Evolutionary conservation across 2,888 invertebrate genomes (phyloP).

Genomic region (Xiphydria camelus): DNA sequence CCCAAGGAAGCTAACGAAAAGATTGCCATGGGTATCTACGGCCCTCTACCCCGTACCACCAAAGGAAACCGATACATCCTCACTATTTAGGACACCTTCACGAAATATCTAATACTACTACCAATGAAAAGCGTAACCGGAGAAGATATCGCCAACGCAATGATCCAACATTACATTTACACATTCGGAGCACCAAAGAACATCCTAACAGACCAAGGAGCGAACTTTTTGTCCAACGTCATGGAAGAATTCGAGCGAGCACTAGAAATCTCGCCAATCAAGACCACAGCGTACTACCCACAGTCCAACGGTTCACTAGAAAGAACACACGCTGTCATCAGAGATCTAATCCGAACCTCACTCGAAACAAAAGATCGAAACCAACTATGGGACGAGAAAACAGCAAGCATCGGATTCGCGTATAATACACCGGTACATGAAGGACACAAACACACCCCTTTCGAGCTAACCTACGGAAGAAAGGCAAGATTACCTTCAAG

Average conservation of each 20-base stretch:
- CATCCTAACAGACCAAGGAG: conserved; percentile 10
- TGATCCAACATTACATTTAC: conserved; percentile 13
- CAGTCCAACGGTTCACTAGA: conserved; percentile 19
- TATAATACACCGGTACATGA: conserved; percentile 12
- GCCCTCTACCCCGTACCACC: conserved; percentile 15
- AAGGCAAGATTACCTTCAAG: background rate
- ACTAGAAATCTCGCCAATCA: conserved; percentile 14
- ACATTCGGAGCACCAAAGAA: conserved; percentile 15
- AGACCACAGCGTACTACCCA: conserved; percentile 18
- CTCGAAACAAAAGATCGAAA: conserved; percentile 7
- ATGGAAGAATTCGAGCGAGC: conserved; percentile 18
- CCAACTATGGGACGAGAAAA: conserved; percentile 11
- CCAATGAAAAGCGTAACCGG: conserved; percentile 27
- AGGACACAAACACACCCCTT: background rate
- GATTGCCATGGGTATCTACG: conserved; percentile 18
- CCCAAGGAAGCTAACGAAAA: conserved; percentile 15
- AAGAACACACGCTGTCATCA: conserved; percentile 13
- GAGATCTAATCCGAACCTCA: conserved; percentile 11
- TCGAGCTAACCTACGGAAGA: conserved; percentile 1
- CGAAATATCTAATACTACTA: conserved; percentile 25
- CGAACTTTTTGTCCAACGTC: conserved; percentile 6
- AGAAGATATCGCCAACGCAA: conserved; percentile 18
- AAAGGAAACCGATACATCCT: conserved; percentile 28
- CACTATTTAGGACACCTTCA: conserved; percentile 22
- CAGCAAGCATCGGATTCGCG: conserved; percentile 12